Evolutionary conservation across 2,888 invertebrate species (phyloP).

Genomic region (Lithodes maja): DNA sequence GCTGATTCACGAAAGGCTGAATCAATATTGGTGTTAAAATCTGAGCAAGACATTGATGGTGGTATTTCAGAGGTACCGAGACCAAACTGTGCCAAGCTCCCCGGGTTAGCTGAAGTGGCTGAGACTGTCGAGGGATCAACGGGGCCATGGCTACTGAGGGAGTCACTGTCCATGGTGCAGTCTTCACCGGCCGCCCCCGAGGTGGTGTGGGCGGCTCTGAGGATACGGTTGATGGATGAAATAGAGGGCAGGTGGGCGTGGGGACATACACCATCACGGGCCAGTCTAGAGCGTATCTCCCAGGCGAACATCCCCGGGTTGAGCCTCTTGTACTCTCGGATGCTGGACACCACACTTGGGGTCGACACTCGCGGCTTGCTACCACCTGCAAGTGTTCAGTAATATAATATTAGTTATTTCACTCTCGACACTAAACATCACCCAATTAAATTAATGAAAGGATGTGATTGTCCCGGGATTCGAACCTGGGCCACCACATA

Average conservation of each 20-base stretch:
- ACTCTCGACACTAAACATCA: too few relatives aligned
- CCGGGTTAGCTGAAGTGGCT: background rate
- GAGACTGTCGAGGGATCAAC: background rate
- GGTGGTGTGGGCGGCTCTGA: conserved; percentile 41
- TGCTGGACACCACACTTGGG: conserved; percentile 61
- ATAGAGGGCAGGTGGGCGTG: conserved; percentile 67
- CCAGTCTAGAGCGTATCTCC: conserved; percentile 66
- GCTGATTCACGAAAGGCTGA: too few relatives aligned
- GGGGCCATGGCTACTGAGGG: background rate
- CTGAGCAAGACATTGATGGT: too few relatives aligned
- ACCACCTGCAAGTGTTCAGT: conserved; percentile 46
- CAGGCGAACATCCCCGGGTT: conserved; percentile 70
- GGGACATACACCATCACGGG: conserved; percentile 67
- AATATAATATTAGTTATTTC: background rate
- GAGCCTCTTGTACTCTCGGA: conserved; percentile 62
- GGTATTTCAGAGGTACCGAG: too few relatives aligned
- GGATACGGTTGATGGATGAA: conserved; percentile 70
- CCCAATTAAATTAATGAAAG: too few relatives aligned
- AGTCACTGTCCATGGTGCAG: background rate
- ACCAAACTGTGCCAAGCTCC: too few relatives aligned
- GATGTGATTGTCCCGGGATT: too few relatives aligned
- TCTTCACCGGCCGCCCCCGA: background rate
- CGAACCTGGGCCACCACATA: too few relatives aligned
- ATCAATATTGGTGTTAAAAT: too few relatives aligned
- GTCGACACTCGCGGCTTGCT: conserved; percentile 70